Conservation (phyloP, 2,888 invertebrate species). For the Parochlus steinenii region DNA sequence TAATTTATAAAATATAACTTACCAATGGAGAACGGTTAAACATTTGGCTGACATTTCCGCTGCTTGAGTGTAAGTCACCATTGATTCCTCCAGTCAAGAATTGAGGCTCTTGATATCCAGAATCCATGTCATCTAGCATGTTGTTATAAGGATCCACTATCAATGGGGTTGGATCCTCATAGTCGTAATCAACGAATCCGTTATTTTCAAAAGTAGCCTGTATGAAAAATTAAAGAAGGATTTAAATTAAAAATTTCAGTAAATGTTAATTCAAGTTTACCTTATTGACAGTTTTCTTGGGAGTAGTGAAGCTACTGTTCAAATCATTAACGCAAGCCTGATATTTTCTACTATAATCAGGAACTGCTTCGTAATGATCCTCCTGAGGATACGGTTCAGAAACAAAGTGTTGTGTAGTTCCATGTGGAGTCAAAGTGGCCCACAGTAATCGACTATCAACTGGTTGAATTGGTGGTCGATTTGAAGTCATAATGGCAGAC, state of each 20-base stretch:
- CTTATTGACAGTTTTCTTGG: no score
- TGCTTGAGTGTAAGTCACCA: slow-evolving; percentile 10
- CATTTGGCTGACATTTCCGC: slow-evolving; percentile 11
- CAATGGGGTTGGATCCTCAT: slow-evolving; percentile 59
- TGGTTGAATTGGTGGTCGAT: slow-evolving; percentile 30
- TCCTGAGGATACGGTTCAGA: slow-evolving; percentile 48
- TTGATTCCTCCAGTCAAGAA: slow-evolving; percentile 21
- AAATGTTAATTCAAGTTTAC: no score
- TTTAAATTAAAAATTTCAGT: background rate
- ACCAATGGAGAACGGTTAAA: slow-evolving; percentile 7
- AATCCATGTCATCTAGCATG: slow-evolving; percentile 35
- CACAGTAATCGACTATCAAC: slow-evolving; percentile 56
- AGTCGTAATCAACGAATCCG: slow-evolving; percentile 65
- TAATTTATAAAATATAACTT: slow-evolving; percentile 23
- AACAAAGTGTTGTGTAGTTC: slow-evolving; percentile 64
- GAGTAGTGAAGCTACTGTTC: slow-evolving; percentile 10
- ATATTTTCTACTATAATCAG: slow-evolving; percentile 28
- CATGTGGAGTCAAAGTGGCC: slow-evolving; percentile 71
- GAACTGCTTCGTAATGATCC: slow-evolving; percentile 56
- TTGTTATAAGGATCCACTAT: slow-evolving; percentile 48
- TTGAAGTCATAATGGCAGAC: slow-evolving; percentile 23
- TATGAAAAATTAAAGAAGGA: slow-evolving; percentile 5
- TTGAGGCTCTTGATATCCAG: slow-evolving; percentile 32
- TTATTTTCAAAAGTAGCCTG: slow-evolving; percentile 46
- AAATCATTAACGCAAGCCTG: slow-evolving; percentile 12